phyloP scores from a whole-genome alignment of 2,113 vertebrate species.

The Bubo scandiacus region DNA sequence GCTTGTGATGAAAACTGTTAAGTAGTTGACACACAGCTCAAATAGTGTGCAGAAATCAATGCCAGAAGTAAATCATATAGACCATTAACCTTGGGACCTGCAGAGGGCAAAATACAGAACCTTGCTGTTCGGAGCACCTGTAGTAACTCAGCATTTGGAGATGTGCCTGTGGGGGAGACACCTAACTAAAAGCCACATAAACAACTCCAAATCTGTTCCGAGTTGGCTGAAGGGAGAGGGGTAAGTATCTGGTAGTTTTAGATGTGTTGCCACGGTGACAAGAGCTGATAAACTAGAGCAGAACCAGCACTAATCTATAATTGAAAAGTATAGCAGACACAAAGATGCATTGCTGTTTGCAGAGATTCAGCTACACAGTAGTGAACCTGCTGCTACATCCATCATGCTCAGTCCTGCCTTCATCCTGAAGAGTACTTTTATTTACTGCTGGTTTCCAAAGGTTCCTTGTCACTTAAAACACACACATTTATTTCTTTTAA shows the following conservation, averaged over 20 bases:
- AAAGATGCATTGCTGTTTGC: background rate
- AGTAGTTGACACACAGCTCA: background rate
- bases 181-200: background rate
- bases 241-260: background rate
- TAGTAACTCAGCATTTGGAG: background rate
- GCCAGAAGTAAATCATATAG: background rate
- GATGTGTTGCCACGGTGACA: background rate
- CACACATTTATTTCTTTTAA: background rate
- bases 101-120: background rate
- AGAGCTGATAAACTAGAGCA: background rate
- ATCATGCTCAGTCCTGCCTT: background rate
- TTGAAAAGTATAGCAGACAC: background rate
- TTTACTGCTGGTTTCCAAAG: background rate
- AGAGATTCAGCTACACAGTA: background rate
- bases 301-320: background rate
- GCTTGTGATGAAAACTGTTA: background rate
- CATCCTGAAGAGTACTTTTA: background rate
- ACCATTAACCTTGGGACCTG: background rate
- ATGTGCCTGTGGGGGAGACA: background rate
- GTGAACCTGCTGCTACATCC: background rate
- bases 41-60: background rate
- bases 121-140: background rate
- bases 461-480: background rate
- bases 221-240: background rate
- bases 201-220: background rate